phyloP scores from a whole-genome alignment of 2,888 invertebrate species.

The Brachyptera risi region DNA sequence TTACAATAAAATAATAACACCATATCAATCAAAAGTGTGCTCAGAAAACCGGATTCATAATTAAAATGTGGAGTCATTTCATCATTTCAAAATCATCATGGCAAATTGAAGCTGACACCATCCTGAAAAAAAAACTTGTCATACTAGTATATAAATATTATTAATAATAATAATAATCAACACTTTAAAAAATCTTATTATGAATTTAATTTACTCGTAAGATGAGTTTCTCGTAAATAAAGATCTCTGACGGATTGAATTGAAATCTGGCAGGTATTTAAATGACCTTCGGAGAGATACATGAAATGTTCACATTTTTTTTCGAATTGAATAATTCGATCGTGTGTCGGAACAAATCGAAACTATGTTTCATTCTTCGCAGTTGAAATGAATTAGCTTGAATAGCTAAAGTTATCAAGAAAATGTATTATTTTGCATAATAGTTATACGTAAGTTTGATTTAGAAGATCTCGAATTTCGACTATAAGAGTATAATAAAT shows the following conservation, averaged over 20 bases:
- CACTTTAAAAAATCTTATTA: constrained; percentile 6
- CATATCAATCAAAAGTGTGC: background rate
- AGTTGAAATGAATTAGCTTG: too few relatives aligned
- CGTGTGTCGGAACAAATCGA: too few relatives aligned
- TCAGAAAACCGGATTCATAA: background rate
- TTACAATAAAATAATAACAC: background rate
- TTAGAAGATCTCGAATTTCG: too few relatives aligned
- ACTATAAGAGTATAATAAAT: too few relatives aligned
- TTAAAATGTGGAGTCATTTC: constrained; percentile 11
- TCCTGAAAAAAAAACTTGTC: constrained; percentile 4
- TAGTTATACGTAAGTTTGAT: too few relatives aligned
- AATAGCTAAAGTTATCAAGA: too few relatives aligned
- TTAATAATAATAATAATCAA: constrained; percentile 7
- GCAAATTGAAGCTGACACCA: constrained; percentile 22
- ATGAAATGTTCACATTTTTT: too few relatives aligned
- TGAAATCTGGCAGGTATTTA: background rate
- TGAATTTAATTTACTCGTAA: constrained; percentile 2
- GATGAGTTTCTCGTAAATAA: background rate
- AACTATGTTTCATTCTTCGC: too few relatives aligned
- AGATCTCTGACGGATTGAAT: background rate
- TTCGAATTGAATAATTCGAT: too few relatives aligned
- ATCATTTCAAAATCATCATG: constrained; percentile 21
- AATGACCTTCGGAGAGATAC: too few relatives aligned
- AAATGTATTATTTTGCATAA: too few relatives aligned
- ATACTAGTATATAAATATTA: background rate